Evolutionary conservation across 2,888 invertebrate genomes (phyloP), one percentile per base, ranked within the genome.

Genomic region (Sminthurinus aureus): DNA sequence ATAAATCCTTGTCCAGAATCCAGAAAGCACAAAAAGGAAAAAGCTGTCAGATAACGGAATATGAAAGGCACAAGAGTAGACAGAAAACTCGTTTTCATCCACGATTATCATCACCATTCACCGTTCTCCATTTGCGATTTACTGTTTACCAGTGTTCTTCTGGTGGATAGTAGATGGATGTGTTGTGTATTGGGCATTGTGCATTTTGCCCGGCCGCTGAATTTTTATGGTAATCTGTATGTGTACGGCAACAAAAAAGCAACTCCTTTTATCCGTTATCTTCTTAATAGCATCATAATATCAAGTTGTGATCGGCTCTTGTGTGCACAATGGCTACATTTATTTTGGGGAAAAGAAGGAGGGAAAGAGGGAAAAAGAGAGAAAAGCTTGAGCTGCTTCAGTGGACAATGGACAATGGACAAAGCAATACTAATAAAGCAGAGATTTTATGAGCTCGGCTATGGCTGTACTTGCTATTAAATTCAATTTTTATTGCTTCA

Each of bases 41-140:
- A 20, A 69, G n/a, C n/a, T n/a, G 69, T 58, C 38, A 38, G 38
- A 38, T 38, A 38, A 38, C 3, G n/a, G 1, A 8, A 18, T 64
- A 64, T 18, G n/a, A 9, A 3, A n/a, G 22, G 67, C 8, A 22
- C n/a, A n/a, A 67, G n/a, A n/a, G n/a, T 20, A 67, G n/a, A 18
- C 22, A 11, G 22, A 67, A 67, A 67, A 15, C 11, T 20, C 24
- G 18, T 75, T 75, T 50, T 26, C 20, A n/a, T n/a, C 38, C 8
- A 26, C 13, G 38, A 73, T 38, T 38, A 38, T 75, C 24, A 75
- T 75, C 24, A 75, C 38, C 18, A 18, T 24, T n/a, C 75, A 75
- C 18, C 20, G 11, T 20, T 18, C 75, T 6, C 18, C 24, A 8
- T 51, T 50, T 18, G 24, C 24, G 12, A 51, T 51, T 20, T 6